A percentile compares a stretch with the other conserved stretches of the same genome.
phyloP scores from a whole-genome alignment of 2,888 invertebrate genomes.

The Apotomis turbidana region DNA sequence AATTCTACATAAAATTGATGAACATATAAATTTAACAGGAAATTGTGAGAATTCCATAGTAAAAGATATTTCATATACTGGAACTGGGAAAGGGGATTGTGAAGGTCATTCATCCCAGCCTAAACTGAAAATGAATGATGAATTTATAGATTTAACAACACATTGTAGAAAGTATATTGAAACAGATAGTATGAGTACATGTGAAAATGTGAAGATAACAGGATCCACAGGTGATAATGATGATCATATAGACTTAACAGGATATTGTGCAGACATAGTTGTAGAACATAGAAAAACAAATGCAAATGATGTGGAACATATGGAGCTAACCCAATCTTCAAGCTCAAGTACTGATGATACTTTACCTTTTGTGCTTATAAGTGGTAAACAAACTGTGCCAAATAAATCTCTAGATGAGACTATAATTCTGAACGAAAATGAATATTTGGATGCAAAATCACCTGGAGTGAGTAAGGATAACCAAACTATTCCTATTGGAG shows the following conservation, averaged over 20 bases:
- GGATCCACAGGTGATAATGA: background rate
- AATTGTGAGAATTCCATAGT: conserved; percentile 43
- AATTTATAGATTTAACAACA: no score
- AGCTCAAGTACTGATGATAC: conserved; percentile 59
- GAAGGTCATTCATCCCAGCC: no score
- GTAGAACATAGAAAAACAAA: conserved; percentile 31
- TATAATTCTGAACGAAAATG: conserved; percentile 47
- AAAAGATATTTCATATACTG: conserved; percentile 23
- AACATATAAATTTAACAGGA: conserved; percentile 59
- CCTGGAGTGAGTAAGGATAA: conserved; percentile 47
- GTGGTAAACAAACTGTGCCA: conserved; percentile 44
- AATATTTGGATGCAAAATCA: conserved; percentile 22
- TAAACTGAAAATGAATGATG: no score
- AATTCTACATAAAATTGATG: conserved; percentile 41
- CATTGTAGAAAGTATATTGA: no score
- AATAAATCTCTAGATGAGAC: conserved; percentile 57
- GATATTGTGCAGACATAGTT: background rate
- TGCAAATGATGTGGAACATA: conserved; percentile 43
- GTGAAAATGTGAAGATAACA: background rate
- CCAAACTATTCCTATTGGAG: background rate
- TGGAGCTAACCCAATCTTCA: conserved; percentile 68
- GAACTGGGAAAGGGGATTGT: no score
- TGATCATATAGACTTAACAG: conserved; percentile 16
- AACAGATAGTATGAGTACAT: background rate
- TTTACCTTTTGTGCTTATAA: conserved; percentile 59